These are phyloP conservation scores for Rhingia campestris DNA, from an alignment of 2,888 invertebrate genomes.

Conservation along the genomic window DNA sequence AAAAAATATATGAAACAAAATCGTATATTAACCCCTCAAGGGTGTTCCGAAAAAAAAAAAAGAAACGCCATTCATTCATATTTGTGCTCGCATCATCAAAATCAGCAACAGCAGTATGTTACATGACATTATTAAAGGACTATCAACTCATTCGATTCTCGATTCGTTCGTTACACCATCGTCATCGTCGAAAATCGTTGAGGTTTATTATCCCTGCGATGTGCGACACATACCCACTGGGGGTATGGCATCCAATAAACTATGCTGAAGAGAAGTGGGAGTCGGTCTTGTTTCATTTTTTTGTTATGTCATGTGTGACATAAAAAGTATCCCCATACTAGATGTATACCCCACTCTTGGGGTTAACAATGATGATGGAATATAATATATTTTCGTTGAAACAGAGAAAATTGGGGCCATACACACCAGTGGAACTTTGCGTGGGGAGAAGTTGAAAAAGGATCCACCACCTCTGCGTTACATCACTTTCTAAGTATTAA, in stretches of 20 bases:
- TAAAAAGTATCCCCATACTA: slow-evolving; percentile 13
- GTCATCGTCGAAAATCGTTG: slow-evolving; percentile 2
- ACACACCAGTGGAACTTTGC: slow-evolving; percentile 4
- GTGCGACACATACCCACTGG: neutral
- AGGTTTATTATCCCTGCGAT: slow-evolving; percentile 9
- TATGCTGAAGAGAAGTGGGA: neutral
- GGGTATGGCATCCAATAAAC: neutral
- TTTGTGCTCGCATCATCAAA: slow-evolving; percentile 60
- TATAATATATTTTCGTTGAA: neutral
- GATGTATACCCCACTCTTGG: neutral
- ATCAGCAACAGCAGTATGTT: slow-evolving; percentile 43
- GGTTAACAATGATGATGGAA: slow-evolving; percentile 40
- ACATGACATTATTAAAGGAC: slow-evolving; percentile 71
- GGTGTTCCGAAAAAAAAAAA: neutral
- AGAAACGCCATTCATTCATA: slow-evolving; percentile 32
- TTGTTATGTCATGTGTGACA: slow-evolving; percentile 23
- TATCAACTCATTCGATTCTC: slow-evolving; percentile 50
- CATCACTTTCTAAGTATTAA: slow-evolving; percentile 61
- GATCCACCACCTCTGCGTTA: slow-evolving; percentile 60
- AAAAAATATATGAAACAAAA: slow-evolving; percentile 2
- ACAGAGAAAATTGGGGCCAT: slow-evolving; percentile 12
- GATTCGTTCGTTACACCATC: slow-evolving; percentile 2
- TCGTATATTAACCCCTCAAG: slow-evolving; percentile 46
- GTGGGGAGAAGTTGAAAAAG: slow-evolving; percentile 39
- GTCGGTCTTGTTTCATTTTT: neutral